These are phyloP conservation scores for Amphimallon solstitiale DNA, from an alignment of 2,888 invertebrate genomes.

Conservation along the genomic window DNA sequence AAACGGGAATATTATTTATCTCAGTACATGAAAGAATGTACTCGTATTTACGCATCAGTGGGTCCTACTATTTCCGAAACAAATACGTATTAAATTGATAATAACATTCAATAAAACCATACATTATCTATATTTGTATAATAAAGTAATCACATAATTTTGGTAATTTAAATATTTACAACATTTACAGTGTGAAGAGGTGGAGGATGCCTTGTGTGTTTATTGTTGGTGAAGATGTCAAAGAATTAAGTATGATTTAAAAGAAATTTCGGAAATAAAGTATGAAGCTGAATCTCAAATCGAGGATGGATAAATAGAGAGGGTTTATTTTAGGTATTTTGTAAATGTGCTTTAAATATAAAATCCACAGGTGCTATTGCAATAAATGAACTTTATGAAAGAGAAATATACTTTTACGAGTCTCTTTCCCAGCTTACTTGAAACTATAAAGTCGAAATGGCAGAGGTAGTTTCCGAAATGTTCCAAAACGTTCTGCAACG, in stretches of 20 bases:
- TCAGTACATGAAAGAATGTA: too few species aligned
- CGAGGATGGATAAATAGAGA: conserved; percentile 43
- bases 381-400: not conserved
- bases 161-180: too few species aligned
- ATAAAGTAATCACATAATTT: too few species aligned
- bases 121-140: too few species aligned
- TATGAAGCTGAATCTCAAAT: not conserved
- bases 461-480: conserved; percentile 1
- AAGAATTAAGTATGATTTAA: not conserved
- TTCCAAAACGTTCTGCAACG: conserved; percentile 9
- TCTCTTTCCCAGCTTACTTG: conserved; percentile 8
- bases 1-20: too few species aligned
- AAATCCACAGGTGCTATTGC: not conserved
- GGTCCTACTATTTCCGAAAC: too few species aligned
- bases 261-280: not conserved
- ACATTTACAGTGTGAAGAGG: too few species aligned
- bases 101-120: too few species aligned
- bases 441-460: not conserved
- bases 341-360: conserved; percentile 8
- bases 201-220: too few species aligned
- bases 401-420: conserved; percentile 24
- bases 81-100: too few species aligned
- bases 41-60: too few species aligned
- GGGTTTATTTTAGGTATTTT: too few species aligned
- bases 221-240: conserved; percentile 1